phyloP scores from a whole-genome alignment of 2,113 vertebrate species.

The Hassar affinis region DNA sequence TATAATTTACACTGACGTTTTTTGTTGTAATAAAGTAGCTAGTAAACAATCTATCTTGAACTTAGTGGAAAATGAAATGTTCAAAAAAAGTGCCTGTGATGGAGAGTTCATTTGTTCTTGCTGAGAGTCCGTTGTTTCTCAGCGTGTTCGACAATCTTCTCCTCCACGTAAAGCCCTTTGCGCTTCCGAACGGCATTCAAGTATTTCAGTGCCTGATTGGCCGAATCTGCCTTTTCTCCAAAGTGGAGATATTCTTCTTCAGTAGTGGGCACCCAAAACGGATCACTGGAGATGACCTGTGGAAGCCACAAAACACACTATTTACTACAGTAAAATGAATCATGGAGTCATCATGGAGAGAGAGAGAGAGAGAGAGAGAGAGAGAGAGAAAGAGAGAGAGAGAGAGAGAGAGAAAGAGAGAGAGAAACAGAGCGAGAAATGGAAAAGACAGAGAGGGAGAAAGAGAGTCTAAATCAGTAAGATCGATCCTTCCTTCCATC shows the following conservation, averaged over 20 bases:
- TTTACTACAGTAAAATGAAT: slow-evolving; percentile 12
- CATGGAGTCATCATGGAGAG: background rate
- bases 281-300: slow-evolving; percentile 88
- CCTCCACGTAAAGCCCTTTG: slow-evolving; percentile 92
- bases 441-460: no score
- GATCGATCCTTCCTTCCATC: background rate
- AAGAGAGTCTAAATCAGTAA: no score
- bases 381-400: no score
- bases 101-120: slow-evolving; percentile 83
- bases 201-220: slow-evolving; percentile 92
- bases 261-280: slow-evolving; percentile 95
- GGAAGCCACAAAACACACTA: slow-evolving; percentile 20
- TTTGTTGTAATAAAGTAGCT: background rate
- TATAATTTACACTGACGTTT: background rate
- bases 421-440: no score
- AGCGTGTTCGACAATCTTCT: slow-evolving; percentile 92
- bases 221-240: slow-evolving; percentile 92
- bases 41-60: background rate
- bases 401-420: background rate
- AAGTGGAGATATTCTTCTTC: slow-evolving; percentile 98
- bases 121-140: slow-evolving; percentile 95
- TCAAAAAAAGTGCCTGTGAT: background rate
- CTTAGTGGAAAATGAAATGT: no score
- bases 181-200: slow-evolving; percentile 88
- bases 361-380: no score